phyloP scores from a whole-genome alignment of 2,888 invertebrate genomes.

The Helleia helle region DNA sequence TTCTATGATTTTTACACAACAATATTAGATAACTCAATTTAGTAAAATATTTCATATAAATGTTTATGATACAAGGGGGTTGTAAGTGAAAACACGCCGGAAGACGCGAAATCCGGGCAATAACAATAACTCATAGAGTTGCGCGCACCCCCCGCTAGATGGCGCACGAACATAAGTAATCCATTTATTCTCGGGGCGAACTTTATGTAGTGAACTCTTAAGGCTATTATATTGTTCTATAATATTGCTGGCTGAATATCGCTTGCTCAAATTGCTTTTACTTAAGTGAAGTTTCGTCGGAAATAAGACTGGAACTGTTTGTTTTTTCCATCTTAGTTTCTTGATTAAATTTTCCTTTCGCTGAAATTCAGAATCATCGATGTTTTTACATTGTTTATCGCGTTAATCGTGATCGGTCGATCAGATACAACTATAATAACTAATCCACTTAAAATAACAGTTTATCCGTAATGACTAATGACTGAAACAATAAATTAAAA shows the following conservation, averaged over 20 bases:
- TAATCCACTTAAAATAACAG: too few relatives aligned
- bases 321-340: too few relatives aligned
- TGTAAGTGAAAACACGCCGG: slow-evolving; percentile 68
- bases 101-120: slow-evolving; percentile 64
- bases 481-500: too few relatives aligned
- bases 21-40: slow-evolving; percentile 19
- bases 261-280: slow-evolving; percentile 1
- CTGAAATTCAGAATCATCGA: too few relatives aligned
- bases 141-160: slow-evolving; percentile 65
- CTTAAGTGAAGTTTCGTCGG: background rate
- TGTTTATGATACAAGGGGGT: slow-evolving; percentile 67
- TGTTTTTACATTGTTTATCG: too few relatives aligned
- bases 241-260: slow-evolving; percentile 41
- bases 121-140: slow-evolving; percentile 69
- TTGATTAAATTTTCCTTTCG: too few relatives aligned
- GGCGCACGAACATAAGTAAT: slow-evolving; percentile 70
- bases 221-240: slow-evolving; percentile 64
- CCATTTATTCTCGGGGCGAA: slow-evolving; percentile 72
- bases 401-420: too few relatives aligned
- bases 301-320: too few relatives aligned
- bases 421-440: too few relatives aligned
- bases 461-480: too few relatives aligned
- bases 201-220: slow-evolving; percentile 67
- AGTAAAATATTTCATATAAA: slow-evolving; percentile 48
- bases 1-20: too few relatives aligned